These are phyloP conservation scores for Megamerina dolium DNA, from an alignment of 2,888 invertebrate species.

Conservation along the genomic window DNA sequence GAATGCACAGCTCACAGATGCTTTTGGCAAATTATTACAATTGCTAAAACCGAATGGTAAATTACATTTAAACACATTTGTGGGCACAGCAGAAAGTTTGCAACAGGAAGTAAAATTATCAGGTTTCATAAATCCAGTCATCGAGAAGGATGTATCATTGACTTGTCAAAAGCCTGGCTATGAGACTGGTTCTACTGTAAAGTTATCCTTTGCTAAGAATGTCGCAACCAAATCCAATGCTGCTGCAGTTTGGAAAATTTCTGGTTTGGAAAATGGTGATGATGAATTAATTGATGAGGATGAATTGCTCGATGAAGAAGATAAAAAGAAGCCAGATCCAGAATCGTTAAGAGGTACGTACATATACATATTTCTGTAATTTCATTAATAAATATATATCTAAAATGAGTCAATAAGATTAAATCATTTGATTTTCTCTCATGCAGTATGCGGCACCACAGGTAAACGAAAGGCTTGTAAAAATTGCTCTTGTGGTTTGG, in stretches of 20 bases:
- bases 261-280: slow-evolving; percentile 56
- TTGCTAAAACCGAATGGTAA: slow-evolving; percentile 60
- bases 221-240: slow-evolving; percentile 13
- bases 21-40: slow-evolving; percentile 56
- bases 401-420: slow-evolving; percentile 1
- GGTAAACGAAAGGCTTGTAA: slow-evolving; percentile 96
- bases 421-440: background rate
- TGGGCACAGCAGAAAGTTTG: slow-evolving; percentile 43
- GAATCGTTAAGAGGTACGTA: slow-evolving; percentile 69
- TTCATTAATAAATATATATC: background rate
- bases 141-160: slow-evolving; percentile 37
- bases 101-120: slow-evolving; percentile 56
- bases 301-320: slow-evolving; percentile 82
- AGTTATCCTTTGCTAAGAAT: slow-evolving; percentile 49
- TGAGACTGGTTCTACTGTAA: slow-evolving; percentile 62
- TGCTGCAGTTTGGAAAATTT: slow-evolving; percentile 63
- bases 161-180: slow-evolving; percentile 63
- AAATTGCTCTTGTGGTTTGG: slow-evolving; percentile 94
- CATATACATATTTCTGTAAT: background rate
- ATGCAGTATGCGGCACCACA: slow-evolving; percentile 72
- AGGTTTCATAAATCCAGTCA: slow-evolving; percentile 54
- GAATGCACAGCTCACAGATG: slow-evolving; percentile 40
- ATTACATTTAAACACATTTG: slow-evolving; percentile 53
- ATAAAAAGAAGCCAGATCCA: slow-evolving; percentile 81
- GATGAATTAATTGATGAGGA: slow-evolving; percentile 79